These are phyloP conservation scores for Drosophila santomea DNA, from an alignment of 1,140 invertebrate genomes.

Conservation along the genomic window DNA sequence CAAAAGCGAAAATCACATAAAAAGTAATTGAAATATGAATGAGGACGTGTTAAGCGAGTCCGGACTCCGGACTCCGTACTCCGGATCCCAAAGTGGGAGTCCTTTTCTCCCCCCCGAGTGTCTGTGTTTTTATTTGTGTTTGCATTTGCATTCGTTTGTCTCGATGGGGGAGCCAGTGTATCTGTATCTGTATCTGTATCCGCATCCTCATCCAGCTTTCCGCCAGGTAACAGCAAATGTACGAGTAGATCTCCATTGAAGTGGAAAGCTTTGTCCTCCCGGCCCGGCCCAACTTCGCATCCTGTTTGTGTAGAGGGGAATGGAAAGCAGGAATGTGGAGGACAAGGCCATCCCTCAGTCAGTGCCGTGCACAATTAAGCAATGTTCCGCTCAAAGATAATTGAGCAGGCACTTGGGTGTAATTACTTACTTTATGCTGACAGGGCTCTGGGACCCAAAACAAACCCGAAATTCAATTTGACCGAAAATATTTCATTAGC, in stretches of 20 bases:
- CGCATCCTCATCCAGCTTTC: not conserved
- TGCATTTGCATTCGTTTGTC: slow-evolving; percentile 38
- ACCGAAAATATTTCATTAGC: slow-evolving; percentile 64
- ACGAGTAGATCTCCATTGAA: slow-evolving; percentile 51
- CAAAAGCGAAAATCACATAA: slow-evolving; percentile 82
- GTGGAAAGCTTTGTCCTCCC: slow-evolving; percentile 62
- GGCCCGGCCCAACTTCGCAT: not conserved
- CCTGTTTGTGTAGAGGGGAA: too few relatives aligned
- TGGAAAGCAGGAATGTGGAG: too few relatives aligned
- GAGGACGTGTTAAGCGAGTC: slow-evolving; percentile 63
- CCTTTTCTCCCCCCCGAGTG: not conserved
- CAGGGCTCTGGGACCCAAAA: slow-evolving; percentile 25
- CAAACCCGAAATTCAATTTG: slow-evolving; percentile 66
- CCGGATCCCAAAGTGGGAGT: not conserved
- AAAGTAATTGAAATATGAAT: slow-evolving; percentile 84
- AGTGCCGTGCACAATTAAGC: slow-evolving; percentile 70
- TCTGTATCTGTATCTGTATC: slow-evolving; percentile 7
- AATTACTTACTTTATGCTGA: slow-evolving; percentile 83
- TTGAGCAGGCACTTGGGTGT: slow-evolving; percentile 84
- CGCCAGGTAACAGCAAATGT: slow-evolving; percentile 15
- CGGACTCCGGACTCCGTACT: not conserved
- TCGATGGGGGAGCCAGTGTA: slow-evolving; percentile 30
- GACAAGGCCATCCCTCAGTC: slow-evolving; percentile 24
- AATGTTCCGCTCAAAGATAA: slow-evolving; percentile 75
- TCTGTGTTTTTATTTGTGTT: slow-evolving; percentile 45